Base-by-base conservation (phyloP, 2,888 invertebrate species). In the Drosophila kambysellisi region DNA sequence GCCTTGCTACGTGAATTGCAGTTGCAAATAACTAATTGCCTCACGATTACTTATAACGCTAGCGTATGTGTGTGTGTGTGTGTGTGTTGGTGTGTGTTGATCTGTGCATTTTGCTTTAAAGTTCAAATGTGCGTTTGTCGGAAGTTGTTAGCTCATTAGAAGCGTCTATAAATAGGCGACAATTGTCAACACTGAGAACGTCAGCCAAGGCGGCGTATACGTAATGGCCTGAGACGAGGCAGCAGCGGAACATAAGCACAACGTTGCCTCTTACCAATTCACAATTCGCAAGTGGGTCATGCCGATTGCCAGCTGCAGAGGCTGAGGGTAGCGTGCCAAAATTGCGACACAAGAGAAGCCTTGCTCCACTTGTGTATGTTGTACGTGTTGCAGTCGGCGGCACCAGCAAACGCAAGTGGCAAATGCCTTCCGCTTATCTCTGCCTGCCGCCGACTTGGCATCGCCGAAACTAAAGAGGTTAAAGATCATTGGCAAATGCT, bases 71-170 rank as follows among this genome's bases (percentile, higher is more conserved):
- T n/a, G 29, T n/a, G 52, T n/a, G 25, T 25, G 32, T 35, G 25
- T 20, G 35, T 53, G 43, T 32, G 33, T 17, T 4, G 11, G 30
- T 58, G 56, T 63, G 51, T 62, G 56, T 29, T 43, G 35, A 29
- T 12, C 15, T 58, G 25, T 43, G 12, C 46, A 25, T 25, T 25
- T 25, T 7, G 53, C 58, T 59, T 73, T 57, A 87, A 84, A 82
- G 85, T 88, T 85, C 76, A 88, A 84, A 59, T 82, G 79, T 88
- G 84, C 88, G 82, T 81, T 82, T 78, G 74, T 69, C 83, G 88
- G 88, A 85, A 88, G 83, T 79, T 62, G 81, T 79, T 88, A 79
- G 69, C 73, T 63, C 79, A 76, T 74, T 83, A 70, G 62, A 81
- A 57, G 64, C 57, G 57, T 70, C 81, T 81, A 85, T 79, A 76